phyloP scores from a whole-genome alignment of 2,888 invertebrate genomes.

The Ctena decussata region DNA sequence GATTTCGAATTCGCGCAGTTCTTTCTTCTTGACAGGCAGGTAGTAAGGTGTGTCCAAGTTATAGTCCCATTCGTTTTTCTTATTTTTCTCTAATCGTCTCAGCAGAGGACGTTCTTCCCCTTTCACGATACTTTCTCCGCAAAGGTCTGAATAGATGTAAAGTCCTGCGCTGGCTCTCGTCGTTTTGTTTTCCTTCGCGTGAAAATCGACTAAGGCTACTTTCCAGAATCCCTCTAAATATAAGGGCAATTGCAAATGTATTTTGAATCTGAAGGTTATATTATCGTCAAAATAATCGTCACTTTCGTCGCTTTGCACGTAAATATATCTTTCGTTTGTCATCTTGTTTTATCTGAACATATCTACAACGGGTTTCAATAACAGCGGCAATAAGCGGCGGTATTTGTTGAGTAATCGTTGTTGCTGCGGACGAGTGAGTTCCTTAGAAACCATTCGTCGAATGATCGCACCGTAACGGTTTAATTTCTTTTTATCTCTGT shows the following conservation, averaged over 20 bases:
- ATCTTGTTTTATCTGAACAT: neutral
- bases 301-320: neutral
- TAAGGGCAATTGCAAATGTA: slow-evolving; percentile 34
- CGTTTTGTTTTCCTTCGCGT: slow-evolving; percentile 5
- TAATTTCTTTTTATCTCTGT: slow-evolving; percentile 31
- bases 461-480: slow-evolving; percentile 12
- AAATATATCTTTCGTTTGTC: slow-evolving; percentile 9
- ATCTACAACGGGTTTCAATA: slow-evolving; percentile 10
- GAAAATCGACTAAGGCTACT: slow-evolving; percentile 45
- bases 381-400: neutral
- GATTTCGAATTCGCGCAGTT: slow-evolving; percentile 46
- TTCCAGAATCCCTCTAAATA: slow-evolving; percentile 31
- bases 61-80: slow-evolving; percentile 37
- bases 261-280: slow-evolving; percentile 14
- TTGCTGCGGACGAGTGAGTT: slow-evolving; percentile 2
- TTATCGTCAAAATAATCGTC: neutral
- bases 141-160: slow-evolving; percentile 42
- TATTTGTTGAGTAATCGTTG: slow-evolving; percentile 4
- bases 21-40: too few species aligned
- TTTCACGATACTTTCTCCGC: slow-evolving; percentile 51
- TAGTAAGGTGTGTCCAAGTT: too few species aligned
- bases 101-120: slow-evolving; percentile 46
- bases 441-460: slow-evolving; percentile 20
- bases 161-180: slow-evolving; percentile 7
- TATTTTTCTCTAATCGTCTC: slow-evolving; percentile 36